phyloP scores from a whole-genome alignment of 2,113 vertebrate species.

The Chauna torquata region DNA sequence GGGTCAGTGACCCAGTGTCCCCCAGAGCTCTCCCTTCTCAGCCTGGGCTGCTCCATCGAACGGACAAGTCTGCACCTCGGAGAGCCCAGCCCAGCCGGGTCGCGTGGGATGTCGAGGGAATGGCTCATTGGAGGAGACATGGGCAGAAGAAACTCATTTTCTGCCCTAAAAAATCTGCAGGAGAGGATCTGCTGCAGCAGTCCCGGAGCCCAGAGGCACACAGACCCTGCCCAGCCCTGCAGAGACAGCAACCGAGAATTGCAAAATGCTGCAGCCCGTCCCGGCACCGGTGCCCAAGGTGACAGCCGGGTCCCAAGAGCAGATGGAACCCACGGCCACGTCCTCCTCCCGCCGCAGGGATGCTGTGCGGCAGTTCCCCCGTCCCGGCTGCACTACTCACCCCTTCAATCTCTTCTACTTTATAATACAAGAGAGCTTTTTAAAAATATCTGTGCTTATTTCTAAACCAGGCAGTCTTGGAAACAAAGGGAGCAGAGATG shows the following conservation, averaged over 20 bases:
- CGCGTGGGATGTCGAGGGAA: rapidly evolving
- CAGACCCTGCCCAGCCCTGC: too few relatives aligned
- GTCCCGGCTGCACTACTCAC: not conserved
- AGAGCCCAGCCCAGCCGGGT: too few relatives aligned
- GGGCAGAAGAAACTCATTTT: not conserved
- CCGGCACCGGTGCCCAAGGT: not conserved
- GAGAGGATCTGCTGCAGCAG: rapidly evolving
- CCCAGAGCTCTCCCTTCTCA: not conserved
- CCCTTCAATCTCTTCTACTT: not conserved
- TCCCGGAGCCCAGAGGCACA: not conserved
- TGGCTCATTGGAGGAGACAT: not conserved
- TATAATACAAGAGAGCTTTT: not conserved
- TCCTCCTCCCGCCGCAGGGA: not conserved
- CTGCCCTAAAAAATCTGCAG: not conserved
- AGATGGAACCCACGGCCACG: not conserved
- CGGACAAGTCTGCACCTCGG: not conserved
- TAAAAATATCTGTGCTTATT: not conserved
- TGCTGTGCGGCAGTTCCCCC: not conserved
- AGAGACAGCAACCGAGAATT: not conserved
- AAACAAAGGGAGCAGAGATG: slow-evolving; percentile 21
- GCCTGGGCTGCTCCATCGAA: not conserved
- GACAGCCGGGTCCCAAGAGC: rapidly evolving
- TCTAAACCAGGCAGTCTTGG: slow-evolving; percentile 25
- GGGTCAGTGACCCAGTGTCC: rapidly evolving
- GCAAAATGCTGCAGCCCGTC: not conserved